Conservation (phyloP, 2,113 vertebrate species). For the Nerophis lumbriciformis region DNA sequence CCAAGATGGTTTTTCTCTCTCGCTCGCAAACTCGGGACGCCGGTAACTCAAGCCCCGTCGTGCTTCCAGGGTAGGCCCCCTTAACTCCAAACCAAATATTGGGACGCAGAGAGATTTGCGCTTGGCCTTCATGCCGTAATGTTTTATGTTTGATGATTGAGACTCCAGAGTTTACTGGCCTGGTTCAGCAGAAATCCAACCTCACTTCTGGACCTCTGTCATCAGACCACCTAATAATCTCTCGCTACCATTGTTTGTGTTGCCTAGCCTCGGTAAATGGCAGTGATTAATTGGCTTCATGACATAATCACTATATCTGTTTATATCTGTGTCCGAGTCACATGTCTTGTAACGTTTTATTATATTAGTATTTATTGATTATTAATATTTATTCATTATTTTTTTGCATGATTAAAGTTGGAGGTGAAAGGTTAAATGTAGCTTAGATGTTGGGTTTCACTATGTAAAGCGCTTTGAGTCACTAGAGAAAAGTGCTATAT, state of each 20-base stretch:
- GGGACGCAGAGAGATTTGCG: constrained; percentile 56
- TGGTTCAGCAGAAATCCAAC: constrained; percentile 62
- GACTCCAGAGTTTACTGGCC: constrained; percentile 51
- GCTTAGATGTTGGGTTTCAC: no score
- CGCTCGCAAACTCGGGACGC: constrained; percentile 46
- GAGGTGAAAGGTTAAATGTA: no score
- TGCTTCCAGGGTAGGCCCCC: constrained; percentile 26
- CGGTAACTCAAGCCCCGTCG: constrained; percentile 43
- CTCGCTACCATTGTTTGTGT: constrained; percentile 40
- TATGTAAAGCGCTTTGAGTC: no score
- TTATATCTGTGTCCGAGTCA: constrained; percentile 7
- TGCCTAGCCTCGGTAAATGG: constrained; percentile 32
- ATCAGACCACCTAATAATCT: constrained; percentile 61
- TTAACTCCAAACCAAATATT: constrained; percentile 67
- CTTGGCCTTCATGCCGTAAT: constrained; percentile 53
- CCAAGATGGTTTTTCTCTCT: constrained; percentile 37
- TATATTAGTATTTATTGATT: no score
- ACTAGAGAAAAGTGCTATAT: no score
- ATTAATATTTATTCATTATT: no score
- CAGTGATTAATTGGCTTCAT: constrained; percentile 46
- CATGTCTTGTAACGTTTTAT: no score
- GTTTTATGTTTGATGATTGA: constrained; percentile 70
- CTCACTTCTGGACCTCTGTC: constrained; percentile 61
- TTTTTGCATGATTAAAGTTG: no score
- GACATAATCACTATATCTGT: constrained; percentile 27